These are phyloP conservation scores for Eristalis arbustorum DNA, from an alignment of 2,888 invertebrate genomes.

Conservation along the genomic window DNA sequence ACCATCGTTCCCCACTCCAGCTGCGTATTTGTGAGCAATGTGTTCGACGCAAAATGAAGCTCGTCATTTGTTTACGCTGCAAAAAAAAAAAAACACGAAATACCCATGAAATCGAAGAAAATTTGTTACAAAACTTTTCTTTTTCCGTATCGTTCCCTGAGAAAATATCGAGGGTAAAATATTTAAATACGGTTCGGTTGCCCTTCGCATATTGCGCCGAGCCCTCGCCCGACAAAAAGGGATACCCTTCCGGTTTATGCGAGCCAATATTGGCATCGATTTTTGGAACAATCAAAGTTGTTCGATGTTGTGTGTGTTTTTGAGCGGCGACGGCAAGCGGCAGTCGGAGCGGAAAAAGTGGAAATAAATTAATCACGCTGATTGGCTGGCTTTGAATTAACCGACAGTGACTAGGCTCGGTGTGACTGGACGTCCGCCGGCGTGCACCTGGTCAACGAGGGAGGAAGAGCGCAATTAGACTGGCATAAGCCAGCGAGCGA, in stretches of 20 bases:
- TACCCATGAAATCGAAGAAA: background rate
- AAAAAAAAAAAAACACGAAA: background rate
- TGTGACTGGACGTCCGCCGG: background rate
- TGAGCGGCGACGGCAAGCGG: background rate
- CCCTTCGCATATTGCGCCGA: background rate
- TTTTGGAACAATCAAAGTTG: background rate
- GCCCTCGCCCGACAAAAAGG: background rate
- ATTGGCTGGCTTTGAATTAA: conserved; percentile 27
- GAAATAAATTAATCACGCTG: conserved; percentile 25
- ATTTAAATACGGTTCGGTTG: background rate
- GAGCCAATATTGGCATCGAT: background rate
- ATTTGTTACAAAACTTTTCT: conserved; percentile 2
- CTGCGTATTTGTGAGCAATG: background rate
- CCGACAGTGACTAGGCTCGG: background rate
- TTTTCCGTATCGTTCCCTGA: background rate
- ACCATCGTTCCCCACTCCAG: background rate
- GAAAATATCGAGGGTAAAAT: background rate
- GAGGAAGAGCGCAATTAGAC: background rate
- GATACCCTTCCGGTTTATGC: background rate
- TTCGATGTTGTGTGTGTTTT: background rate
- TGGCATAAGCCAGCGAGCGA: background rate
- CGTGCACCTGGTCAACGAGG: background rate
- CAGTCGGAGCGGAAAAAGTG: conserved; percentile 12
- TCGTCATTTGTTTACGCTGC: background rate
- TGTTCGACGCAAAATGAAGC: background rate